A percentile compares a stretch with the other conserved stretches of the same genome.
phyloP scores from a whole-genome alignment of 2,888 invertebrate species.

The Agrotis ipsilon region DNA sequence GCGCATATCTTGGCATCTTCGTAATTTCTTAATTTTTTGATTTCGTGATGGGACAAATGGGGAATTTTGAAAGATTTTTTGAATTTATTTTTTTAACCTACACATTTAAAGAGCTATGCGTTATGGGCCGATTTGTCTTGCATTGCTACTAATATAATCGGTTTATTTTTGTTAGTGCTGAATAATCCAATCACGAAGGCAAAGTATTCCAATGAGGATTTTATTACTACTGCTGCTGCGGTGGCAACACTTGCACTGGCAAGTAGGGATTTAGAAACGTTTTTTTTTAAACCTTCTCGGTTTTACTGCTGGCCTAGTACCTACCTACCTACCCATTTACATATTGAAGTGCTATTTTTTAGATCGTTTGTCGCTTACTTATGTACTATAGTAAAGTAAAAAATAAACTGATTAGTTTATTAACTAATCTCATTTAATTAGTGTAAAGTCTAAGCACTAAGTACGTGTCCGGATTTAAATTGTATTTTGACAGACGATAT shows the following conservation, averaged over 20 bases:
- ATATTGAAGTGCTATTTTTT: neutral
- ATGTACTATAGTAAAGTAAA: neutral
- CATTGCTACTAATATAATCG: constrained; percentile 1
- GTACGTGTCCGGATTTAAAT: constrained; percentile 23
- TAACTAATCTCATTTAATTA: constrained; percentile 20
- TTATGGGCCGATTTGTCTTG: neutral
- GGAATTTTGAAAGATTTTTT: neutral
- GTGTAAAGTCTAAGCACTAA: neutral
- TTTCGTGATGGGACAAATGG: constrained; percentile 9
- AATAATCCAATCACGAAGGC: constrained; percentile 26
- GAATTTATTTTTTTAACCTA: neutral
- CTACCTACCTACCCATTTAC: neutral
- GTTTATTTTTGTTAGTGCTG: constrained; percentile 7
- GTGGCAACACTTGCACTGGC: neutral
- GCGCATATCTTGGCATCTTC: neutral
- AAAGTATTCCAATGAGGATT: constrained; percentile 19
- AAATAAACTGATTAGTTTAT: constrained; percentile 10
- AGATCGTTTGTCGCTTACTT: neutral
- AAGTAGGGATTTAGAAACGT: constrained; percentile 12
- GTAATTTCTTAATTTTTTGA: constrained; percentile 4
- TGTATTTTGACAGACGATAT: constrained; percentile 18
- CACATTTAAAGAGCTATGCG: neutral
- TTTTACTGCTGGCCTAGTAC: constrained; percentile 7
- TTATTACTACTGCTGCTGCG: constrained; percentile 12
- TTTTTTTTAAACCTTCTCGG: neutral